A percentile compares a stretch with the other conserved stretches of the same genome.
These are phyloP conservation scores for Drosophila putrida DNA, from an alignment of 2,888 invertebrate species.

Conservation along the genomic window DNA sequence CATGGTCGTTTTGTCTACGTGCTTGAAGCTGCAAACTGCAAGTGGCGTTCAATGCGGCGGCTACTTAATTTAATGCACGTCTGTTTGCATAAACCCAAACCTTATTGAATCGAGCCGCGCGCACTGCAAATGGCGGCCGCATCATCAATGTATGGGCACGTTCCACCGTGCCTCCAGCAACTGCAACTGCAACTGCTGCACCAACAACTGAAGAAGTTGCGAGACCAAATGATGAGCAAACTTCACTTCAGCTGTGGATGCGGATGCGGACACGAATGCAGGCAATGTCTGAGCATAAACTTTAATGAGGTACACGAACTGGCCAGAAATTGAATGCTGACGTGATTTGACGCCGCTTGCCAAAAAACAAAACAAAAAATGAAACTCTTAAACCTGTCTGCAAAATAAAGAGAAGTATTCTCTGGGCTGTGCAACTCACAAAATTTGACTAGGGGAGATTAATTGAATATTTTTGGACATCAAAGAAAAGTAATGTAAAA, in stretches of 20 bases:
- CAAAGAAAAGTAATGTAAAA: too few species aligned
- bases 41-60: constrained; percentile 67
- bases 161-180: constrained; percentile 63
- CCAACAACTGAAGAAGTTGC: constrained; percentile 25
- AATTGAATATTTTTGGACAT: too few species aligned
- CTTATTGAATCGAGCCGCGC: constrained; percentile 72
- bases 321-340: constrained; percentile 74
- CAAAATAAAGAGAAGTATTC: neutral
- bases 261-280: constrained; percentile 21
- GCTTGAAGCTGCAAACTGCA: constrained; percentile 61
- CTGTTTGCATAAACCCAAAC: constrained; percentile 81
- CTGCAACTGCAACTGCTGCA: constrained; percentile 33
- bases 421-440: too few species aligned
- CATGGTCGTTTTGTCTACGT: constrained; percentile 61
- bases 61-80: constrained; percentile 82
- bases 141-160: constrained; percentile 83
- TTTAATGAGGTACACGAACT: constrained; percentile 80
- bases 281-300: constrained; percentile 72
- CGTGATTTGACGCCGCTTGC: constrained; percentile 66
- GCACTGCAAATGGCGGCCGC: constrained; percentile 46
- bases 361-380: constrained; percentile 3
- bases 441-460: too few species aligned
- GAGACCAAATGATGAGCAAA: constrained; percentile 78
- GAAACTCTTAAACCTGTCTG: neutral
- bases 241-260: constrained; percentile 62